Evolutionary conservation across 37 sponge, comb jelly and placozoan species (phyloP), one percentile per base, ranked within the genome.

Genomic region (Cliona cf. orientalis): DNA sequence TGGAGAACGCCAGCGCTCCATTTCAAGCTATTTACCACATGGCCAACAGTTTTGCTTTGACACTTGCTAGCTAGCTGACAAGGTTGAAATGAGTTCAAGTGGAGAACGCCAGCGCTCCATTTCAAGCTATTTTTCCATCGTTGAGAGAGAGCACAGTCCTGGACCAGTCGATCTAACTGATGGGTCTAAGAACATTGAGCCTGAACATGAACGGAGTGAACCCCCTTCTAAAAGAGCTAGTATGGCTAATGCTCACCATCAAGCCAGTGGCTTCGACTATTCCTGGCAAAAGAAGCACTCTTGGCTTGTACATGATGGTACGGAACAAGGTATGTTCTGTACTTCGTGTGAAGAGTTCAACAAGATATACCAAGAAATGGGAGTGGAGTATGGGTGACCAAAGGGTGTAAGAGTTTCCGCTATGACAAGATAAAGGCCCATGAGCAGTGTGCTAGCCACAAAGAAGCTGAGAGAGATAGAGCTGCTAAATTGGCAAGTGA

Each of bases 301-400:
- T 14, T 62, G 63, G 63, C 63, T 62, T 25, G 29, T 25, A 25
- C 29, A 62, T 26, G 29, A 62, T 22, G 9, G 53, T 49, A 17
- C n/a, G n/a, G 53, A 49, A 49, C 53, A 49, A 49, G 53, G 53
- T 49, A 49, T 49, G 53, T 49, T 49, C 53, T 49, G 53, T 49
- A 49, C 53, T 49, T 49, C 14, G 53, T 49, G 53, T 49, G 14
- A 49, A 49, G 53, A 49, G 53, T 49, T 49, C 53, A 49, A 49
- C 53, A 49, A 49, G 53, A 49, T n/a, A n/a, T 37, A 11, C 28
- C 71, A 71, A 36, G 71, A 41, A 71, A 71, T 42, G 44, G 44
- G 32, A 41, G 5, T 37, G 71, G 71, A 71, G 42, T 43, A n/a
- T 71, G 71, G 71, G 71, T 71, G 33, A 71, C 45, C 71, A 32